phyloP scores from a whole-genome alignment of 2,113 vertebrate species.

The Melanocharis versteri region DNA sequence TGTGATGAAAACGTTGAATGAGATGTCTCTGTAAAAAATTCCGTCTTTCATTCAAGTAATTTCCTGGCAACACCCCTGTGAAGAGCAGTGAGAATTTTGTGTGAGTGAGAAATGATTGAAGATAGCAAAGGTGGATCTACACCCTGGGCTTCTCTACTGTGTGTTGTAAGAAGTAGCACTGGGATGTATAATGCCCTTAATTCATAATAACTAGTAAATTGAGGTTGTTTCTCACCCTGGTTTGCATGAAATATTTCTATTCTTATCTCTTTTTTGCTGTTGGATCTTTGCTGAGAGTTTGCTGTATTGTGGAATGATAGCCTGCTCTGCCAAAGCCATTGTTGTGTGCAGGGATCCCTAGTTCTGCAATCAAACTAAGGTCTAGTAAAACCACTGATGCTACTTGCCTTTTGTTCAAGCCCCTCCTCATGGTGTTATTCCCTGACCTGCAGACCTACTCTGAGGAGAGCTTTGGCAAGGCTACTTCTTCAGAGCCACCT shows the following conservation, averaged over 20 bases:
- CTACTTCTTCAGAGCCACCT: not conserved
- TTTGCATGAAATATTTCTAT: not conserved
- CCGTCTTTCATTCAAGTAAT: not conserved
- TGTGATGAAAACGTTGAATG: constrained; percentile 5
- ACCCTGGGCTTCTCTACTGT: not conserved
- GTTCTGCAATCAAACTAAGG: not conserved
- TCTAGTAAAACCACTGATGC: not conserved
- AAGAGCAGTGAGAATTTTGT: not conserved
- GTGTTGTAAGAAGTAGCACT: not conserved
- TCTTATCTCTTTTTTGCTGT: not conserved
- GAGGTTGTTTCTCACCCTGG: not conserved
- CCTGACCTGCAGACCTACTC: not conserved
- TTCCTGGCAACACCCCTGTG: constrained; percentile 10
- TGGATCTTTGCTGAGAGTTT: not conserved
- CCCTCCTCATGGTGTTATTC: not conserved
- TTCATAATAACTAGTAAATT: not conserved
- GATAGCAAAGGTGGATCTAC: not conserved
- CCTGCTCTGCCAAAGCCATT: not conserved
- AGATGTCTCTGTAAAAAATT: not conserved
- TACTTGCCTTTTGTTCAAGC: not conserved
- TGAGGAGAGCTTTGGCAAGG: not conserved
- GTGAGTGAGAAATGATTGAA: not conserved
- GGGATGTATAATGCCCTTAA: not conserved
- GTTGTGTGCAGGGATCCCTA: not conserved
- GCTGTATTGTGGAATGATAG: not conserved